Percentiles rank a stretch among this genome's conserved stretches.
These are phyloP conservation scores for Apaloderma vittatum DNA, from an alignment of 2,113 vertebrate species.

Conservation along the genomic window DNA sequence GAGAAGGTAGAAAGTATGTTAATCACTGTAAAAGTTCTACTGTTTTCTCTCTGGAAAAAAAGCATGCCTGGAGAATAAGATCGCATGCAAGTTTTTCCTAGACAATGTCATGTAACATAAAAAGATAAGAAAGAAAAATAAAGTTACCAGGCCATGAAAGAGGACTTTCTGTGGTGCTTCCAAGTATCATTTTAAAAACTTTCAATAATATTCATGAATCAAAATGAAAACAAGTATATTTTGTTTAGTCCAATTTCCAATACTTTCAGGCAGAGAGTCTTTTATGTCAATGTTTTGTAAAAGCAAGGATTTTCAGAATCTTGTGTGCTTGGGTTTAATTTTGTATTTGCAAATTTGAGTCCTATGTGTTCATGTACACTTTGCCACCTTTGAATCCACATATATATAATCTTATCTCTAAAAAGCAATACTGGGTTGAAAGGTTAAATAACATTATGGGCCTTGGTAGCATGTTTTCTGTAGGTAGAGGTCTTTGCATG, in stretches of 20 bases:
- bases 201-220: not conserved
- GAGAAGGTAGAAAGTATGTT: constrained; percentile 82
- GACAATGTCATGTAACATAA: constrained; percentile 38
- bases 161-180: not conserved
- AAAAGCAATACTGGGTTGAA: not conserved
- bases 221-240: not conserved
- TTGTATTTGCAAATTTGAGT: not conserved
- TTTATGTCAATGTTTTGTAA: not conserved
- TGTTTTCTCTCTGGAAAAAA: constrained; percentile 78
- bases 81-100: constrained; percentile 71
- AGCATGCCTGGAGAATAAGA: constrained; percentile 76
- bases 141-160: constrained; percentile 13
- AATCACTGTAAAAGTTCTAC: constrained; percentile 80
- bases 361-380: fast-evolving
- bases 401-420: not conserved
- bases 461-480: not conserved
- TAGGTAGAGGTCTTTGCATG: not conserved
- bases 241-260: not conserved
- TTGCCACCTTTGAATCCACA: fast-evolving
- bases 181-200: constrained; percentile 44
- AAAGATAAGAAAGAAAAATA: not conserved
- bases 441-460: not conserved
- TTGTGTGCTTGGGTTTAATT: not conserved
- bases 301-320: not conserved
- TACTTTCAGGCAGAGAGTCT: not conserved